Percentiles rank a stretch among this genome's conserved stretches.
Evolutionary conservation across 2,113 vertebrate genomes (phyloP).

Genomic region (Pycnonotus jocosus): DNA sequence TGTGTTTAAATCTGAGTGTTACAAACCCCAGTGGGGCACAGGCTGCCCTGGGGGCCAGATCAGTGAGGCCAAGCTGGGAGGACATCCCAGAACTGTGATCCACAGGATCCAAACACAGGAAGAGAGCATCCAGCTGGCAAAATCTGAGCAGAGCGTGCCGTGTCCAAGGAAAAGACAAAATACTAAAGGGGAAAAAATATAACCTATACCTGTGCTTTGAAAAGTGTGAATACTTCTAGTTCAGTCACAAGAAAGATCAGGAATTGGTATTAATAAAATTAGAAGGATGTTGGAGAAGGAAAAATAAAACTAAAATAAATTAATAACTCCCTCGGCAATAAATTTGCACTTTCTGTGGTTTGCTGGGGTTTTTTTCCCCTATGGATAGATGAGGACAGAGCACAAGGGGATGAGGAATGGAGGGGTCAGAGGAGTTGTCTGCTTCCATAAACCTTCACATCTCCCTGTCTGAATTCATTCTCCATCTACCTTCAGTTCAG

Average conservation of each 20-base stretch:
- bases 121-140: not conserved
- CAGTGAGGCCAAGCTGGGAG: not conserved
- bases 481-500: not conserved
- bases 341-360: not conserved
- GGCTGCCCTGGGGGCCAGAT: fast-evolving
- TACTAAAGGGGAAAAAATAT: not conserved
- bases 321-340: not conserved
- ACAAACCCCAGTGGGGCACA: not conserved
- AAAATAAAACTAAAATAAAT: slow-evolving; percentile 2
- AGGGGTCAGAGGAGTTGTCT: not conserved
- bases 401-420: not conserved
- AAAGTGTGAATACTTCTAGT: not conserved
- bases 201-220: not conserved
- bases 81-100: not conserved
- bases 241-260: slow-evolving; percentile 9
- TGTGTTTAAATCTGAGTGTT: not conserved
- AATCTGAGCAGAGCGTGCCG: not conserved
- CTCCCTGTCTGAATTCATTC: not conserved
- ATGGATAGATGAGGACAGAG: not conserved
- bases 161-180: not conserved
- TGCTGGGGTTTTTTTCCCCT: not conserved
- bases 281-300: not conserved
- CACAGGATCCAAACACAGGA: not conserved
- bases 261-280: slow-evolving; percentile 11
- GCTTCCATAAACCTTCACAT: not conserved